Evolutionary conservation across 2,888 invertebrate genomes (phyloP).

Genomic region (Orthonevra nobilis): DNA sequence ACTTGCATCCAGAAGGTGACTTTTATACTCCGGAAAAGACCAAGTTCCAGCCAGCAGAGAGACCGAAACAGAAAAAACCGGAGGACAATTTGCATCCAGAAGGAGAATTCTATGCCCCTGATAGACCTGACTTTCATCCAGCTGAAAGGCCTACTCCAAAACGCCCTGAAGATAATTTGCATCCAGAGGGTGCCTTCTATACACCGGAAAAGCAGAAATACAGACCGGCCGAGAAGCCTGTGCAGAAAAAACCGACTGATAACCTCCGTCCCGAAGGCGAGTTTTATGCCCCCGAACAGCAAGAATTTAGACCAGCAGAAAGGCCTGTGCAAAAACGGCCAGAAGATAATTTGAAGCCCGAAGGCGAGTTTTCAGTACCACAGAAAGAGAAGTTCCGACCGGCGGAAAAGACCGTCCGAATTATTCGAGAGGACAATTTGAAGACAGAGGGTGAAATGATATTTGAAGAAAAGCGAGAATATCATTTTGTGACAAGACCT

Average conservation of each 20-base stretch:
- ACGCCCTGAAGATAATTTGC: slow-evolving; percentile 80
- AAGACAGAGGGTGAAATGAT: slow-evolving; percentile 83
- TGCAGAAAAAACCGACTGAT: slow-evolving; percentile 79
- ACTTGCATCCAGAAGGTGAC: slow-evolving; percentile 83
- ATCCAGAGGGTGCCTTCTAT: slow-evolving; percentile 82
- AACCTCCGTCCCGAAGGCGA: slow-evolving; percentile 83
- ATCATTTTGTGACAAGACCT: slow-evolving; percentile 81
- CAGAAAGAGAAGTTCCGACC: slow-evolving; percentile 79
- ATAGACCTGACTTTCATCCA: slow-evolving; percentile 80
- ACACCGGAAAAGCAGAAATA: slow-evolving; percentile 80
- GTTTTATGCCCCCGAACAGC: slow-evolving; percentile 76
- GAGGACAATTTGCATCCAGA: slow-evolving; percentile 83
- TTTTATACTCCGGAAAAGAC: slow-evolving; percentile 81
- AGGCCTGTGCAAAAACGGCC: slow-evolving; percentile 80
- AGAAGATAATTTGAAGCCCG: slow-evolving; percentile 82
- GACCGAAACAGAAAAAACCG: slow-evolving; percentile 80
- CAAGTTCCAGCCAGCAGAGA: slow-evolving; percentile 81
- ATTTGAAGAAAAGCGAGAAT: slow-evolving; percentile 79
- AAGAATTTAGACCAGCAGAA: slow-evolving; percentile 77
- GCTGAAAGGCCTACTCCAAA: slow-evolving; percentile 79
- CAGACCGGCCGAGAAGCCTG: slow-evolving; percentile 80
- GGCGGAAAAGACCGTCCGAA: slow-evolving; percentile 80
- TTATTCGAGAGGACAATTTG: slow-evolving; percentile 81
- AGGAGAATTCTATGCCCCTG: slow-evolving; percentile 81
- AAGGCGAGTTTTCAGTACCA: slow-evolving; percentile 81